Evolutionary conservation across 2,797 vertebrate species (phyloP).

Genomic region (Philypnodon macrostomus): DNA sequence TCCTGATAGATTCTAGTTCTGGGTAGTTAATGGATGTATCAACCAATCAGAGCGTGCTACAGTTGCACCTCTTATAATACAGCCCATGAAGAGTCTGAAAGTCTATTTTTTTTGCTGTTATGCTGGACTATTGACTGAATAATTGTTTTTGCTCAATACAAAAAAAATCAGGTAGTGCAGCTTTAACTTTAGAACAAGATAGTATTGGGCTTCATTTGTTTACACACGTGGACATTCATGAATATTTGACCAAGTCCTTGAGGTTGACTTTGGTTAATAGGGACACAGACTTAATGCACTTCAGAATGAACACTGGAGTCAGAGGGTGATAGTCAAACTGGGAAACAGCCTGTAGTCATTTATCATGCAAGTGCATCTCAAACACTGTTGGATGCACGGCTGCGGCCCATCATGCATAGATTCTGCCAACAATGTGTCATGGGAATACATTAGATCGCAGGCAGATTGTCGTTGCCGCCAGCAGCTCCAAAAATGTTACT

Average conservation of each 20-base stretch:
- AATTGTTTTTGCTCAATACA: too few species aligned
- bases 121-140: too few species aligned
- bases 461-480: slow-evolving; percentile 66
- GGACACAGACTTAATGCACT: slow-evolving; percentile 44
- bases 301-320: slow-evolving; percentile 48
- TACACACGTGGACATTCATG: slow-evolving; percentile 18
- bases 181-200: slow-evolving; percentile 1
- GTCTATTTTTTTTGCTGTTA: too few species aligned
- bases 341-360: slow-evolving; percentile 40
- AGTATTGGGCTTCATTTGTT: slow-evolving; percentile 15
- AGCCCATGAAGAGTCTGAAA: too few species aligned
- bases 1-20: too few species aligned
- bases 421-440: slow-evolving; percentile 41
- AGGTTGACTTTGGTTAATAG: slow-evolving; percentile 67
- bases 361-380: slow-evolving; percentile 65
- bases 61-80: too few species aligned
- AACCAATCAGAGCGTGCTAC: too few species aligned
- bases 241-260: slow-evolving; percentile 29
- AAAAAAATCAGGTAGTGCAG: slow-evolving; percentile 13
- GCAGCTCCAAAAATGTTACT: slow-evolving; percentile 71
- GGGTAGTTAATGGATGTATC: too few species aligned
- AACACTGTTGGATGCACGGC: slow-evolving; percentile 48
- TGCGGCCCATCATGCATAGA: slow-evolving; percentile 57
- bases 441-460: slow-evolving; percentile 69
- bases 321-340: slow-evolving; percentile 39